These are phyloP conservation scores for Leucoraja ocellata DNA, from an alignment of 2,797 vertebrate genomes.

Conservation along the genomic window DNA sequence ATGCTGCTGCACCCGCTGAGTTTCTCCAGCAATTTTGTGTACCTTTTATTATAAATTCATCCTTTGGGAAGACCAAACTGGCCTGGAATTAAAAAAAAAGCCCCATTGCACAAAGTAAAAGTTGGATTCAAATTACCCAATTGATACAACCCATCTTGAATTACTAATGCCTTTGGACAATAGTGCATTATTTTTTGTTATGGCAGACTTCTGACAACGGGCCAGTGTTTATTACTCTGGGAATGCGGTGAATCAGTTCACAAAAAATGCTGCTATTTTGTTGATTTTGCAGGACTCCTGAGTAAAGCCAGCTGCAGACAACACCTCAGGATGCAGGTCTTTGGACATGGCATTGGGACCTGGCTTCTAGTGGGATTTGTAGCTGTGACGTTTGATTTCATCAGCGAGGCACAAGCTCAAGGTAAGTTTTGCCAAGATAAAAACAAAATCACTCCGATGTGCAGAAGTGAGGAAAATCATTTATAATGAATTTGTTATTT, in stretches of 20 bases:
- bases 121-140: background rate
- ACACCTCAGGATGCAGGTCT: constrained; percentile 59
- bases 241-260: background rate
- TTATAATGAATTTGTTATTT: constrained; percentile 39
- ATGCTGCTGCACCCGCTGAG: no score
- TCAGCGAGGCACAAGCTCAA: constrained; percentile 64
- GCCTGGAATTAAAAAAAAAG: background rate
- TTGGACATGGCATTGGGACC: constrained; percentile 51
- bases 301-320: constrained; percentile 45
- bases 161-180: background rate
- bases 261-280: constrained; percentile 16
- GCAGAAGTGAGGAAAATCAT: constrained; percentile 49
- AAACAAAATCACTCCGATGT: constrained; percentile 48
- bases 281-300: constrained; percentile 60
- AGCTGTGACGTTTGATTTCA: constrained; percentile 56
- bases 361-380: constrained; percentile 65
- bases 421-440: constrained; percentile 60
- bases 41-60: background rate
- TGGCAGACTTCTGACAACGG: background rate
- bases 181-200: background rate
- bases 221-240: no score
- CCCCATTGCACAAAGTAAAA: background rate
- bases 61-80: background rate
- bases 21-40: no score
- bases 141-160: background rate